Conservation (phyloP, 1,140 invertebrate species). For the Lanistes nyassanus region DNA sequence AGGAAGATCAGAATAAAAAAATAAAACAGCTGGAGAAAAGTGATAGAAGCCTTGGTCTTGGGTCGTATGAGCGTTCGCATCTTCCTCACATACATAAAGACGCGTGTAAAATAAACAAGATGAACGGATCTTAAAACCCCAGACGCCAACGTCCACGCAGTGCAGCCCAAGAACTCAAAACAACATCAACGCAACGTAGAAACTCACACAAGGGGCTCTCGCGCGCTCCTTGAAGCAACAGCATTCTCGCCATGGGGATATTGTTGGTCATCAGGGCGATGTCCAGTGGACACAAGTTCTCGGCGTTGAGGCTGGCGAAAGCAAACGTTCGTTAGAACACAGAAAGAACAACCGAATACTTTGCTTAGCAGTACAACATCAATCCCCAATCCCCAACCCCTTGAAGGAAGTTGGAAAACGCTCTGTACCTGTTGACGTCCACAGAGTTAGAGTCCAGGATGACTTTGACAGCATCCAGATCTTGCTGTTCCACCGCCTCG, state of each 20-base stretch:
- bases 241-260: constrained; percentile 84
- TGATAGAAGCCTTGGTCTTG: too few species aligned
- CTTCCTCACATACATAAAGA: not conserved
- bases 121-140: too few species aligned
- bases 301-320: constrained; percentile 77
- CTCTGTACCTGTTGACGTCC: constrained; percentile 87
- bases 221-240: constrained; percentile 86
- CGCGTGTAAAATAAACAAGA: not conserved
- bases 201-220: constrained; percentile 89
- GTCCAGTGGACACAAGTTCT: constrained; percentile 89
- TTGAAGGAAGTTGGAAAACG: not conserved
- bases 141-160: too few species aligned
- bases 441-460: constrained; percentile 91
- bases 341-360: not conserved
- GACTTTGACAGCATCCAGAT: constrained; percentile 87
- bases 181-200: too few species aligned
- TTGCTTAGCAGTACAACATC: not conserved
- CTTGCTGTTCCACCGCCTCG: constrained; percentile 91
- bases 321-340: constrained; percentile 20
- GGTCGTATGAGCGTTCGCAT: too few species aligned
- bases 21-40: not conserved
- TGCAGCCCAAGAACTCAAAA: too few species aligned
- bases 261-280: constrained; percentile 91
- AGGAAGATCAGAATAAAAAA: not conserved
- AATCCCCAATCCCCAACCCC: not conserved